A percentile compares a stretch with the other conserved stretches of the same genome.
Evolutionary conservation across 2,113 vertebrate genomes (phyloP).

Genomic region (Calyptomena viridis): DNA sequence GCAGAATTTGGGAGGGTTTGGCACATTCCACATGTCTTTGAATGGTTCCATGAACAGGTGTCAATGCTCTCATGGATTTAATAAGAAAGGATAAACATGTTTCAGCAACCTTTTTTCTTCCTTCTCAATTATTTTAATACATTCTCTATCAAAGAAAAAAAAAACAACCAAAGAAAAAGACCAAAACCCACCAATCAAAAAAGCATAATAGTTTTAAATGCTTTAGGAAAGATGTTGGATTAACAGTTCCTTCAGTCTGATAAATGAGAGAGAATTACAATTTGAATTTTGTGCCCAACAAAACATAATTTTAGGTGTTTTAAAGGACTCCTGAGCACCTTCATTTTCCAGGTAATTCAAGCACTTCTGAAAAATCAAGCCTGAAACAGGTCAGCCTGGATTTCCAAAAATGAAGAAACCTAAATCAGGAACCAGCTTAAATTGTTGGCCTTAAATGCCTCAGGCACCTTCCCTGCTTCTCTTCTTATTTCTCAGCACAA

Average conservation of each 20-base stretch:
- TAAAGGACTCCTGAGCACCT: neutral
- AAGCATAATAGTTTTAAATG: neutral
- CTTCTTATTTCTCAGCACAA: neutral
- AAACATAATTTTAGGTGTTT: neutral
- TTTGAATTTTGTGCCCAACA: neutral
- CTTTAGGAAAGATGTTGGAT: neutral
- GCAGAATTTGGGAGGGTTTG: neutral
- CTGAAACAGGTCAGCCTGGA: neutral
- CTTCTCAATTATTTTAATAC: neutral
- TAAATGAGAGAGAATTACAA: neutral
- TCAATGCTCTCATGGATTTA: neutral
- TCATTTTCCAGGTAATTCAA: neutral
- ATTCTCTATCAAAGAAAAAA: neutral
- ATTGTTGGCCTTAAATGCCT: rapidly evolving
- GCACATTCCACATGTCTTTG: too few species aligned
- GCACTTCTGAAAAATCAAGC: neutral
- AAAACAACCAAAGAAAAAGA: neutral
- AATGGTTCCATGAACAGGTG: neutral
- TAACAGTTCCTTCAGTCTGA: neutral
- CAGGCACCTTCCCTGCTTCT: neutral
- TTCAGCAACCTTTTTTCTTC: neutral
- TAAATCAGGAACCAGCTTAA: neutral
- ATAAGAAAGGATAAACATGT: neutral
- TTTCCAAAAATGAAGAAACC: neutral
- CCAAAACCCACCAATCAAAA: neutral